Conservation (phyloP, 2,113 vertebrate genomes). For the Vulpes ferrilata region DNA sequence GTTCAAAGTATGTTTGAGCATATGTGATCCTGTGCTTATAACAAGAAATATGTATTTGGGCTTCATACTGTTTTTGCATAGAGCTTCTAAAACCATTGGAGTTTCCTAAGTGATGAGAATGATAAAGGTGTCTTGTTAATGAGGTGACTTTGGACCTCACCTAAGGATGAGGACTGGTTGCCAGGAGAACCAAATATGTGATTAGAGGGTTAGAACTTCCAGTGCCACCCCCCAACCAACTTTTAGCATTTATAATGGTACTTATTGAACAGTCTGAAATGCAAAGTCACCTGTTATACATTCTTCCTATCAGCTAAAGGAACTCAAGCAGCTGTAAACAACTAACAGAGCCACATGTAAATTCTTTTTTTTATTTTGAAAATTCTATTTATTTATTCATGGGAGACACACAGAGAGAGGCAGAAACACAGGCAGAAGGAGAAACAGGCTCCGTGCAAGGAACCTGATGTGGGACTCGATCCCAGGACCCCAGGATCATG, state of each 20-base stretch:
- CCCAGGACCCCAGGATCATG: no score
- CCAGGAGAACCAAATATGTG: neutral
- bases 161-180: neutral
- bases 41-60: neutral
- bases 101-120: neutral
- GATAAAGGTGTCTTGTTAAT: neutral
- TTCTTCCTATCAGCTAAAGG: neutral
- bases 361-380: no score
- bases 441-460: no score
- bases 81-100: neutral
- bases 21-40: neutral
- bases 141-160: neutral
- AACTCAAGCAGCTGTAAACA: neutral
- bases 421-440: no score
- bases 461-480: no score
- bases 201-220: neutral
- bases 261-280: neutral
- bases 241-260: neutral
- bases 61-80: neutral
- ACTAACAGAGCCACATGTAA: neutral
- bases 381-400: no score
- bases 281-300: neutral
- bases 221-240: neutral
- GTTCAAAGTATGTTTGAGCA: neutral
- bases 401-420: no score